Percentiles rank a stretch among this genome's conserved stretches.
Evolutionary conservation across 2,113 vertebrate species (phyloP).

Genomic region (Etheostoma spectabile): DNA sequence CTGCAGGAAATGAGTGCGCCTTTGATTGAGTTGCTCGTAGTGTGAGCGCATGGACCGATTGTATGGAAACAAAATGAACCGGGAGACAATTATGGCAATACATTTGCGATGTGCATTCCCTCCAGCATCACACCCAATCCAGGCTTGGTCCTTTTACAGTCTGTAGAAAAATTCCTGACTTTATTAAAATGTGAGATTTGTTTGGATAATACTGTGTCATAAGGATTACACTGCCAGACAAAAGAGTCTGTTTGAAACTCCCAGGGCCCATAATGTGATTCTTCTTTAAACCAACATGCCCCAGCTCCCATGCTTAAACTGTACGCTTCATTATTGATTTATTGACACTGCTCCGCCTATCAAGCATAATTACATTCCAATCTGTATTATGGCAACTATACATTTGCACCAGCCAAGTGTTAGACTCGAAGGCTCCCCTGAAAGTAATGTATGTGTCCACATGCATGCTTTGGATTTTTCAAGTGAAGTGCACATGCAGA

Average conservation of each 20-base stretch:
- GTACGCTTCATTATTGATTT: conserved; percentile 61
- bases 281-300: conserved; percentile 43
- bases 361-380: conserved; percentile 66
- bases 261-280: conserved; percentile 28
- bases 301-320: conserved; percentile 26
- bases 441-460: conserved; percentile 35
- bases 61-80: neutral
- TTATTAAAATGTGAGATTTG: conserved; percentile 76
- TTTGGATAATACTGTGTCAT: conserved; percentile 59
- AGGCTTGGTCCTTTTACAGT: conserved; percentile 12
- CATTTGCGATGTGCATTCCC: conserved; percentile 25
- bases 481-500: conserved; percentile 26
- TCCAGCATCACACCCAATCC: conserved; percentile 33
- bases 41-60: neutral
- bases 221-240: conserved; percentile 66
- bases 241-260: conserved; percentile 42
- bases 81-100: neutral
- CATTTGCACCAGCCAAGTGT: conserved; percentile 40
- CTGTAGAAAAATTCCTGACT: conserved; percentile 68
- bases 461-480: conserved; percentile 48
- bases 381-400: conserved; percentile 50
- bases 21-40: neutral
- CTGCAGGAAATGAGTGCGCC: neutral
- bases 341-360: conserved; percentile 67
- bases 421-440: conserved; percentile 44